Evolutionary conservation across 2,888 invertebrate species (phyloP).

Genomic region (Drosophila helvetica): DNA sequence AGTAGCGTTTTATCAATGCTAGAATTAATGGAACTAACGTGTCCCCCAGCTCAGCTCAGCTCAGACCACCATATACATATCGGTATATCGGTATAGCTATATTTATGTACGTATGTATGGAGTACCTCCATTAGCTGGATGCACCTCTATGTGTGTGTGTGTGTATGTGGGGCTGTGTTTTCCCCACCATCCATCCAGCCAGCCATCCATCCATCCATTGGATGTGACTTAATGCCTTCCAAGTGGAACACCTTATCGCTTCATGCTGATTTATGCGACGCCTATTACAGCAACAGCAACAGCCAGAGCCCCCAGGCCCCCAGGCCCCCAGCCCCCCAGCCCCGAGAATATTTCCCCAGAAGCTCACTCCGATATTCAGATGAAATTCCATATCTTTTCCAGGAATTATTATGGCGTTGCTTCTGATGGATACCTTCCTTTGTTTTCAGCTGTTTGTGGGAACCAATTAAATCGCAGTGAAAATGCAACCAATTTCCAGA

Average conservation of each 20-base stretch:
- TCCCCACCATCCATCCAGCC: slow-evolving; percentile 10
- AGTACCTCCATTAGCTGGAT: slow-evolving; percentile 54
- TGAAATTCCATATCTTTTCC: slow-evolving; percentile 28
- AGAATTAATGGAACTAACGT: slow-evolving; percentile 63
- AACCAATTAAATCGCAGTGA: not conserved
- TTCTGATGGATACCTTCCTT: slow-evolving; percentile 24
- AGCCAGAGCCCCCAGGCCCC: not conserved
- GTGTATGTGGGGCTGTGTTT: slow-evolving; percentile 30
- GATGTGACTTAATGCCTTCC: slow-evolving; percentile 47
- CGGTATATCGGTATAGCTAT: not conserved
- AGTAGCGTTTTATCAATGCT: slow-evolving; percentile 57
- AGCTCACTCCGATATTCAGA: slow-evolving; percentile 29
- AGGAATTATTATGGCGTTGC: slow-evolving; percentile 14
- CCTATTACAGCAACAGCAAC: slow-evolving; percentile 35
- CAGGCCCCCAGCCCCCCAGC: too few relatives aligned
- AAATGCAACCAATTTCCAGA: not conserved
- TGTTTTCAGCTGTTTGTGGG: not conserved
- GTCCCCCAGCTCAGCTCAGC: slow-evolving; percentile 17
- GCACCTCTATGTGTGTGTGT: not conserved
- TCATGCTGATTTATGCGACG: slow-evolving; percentile 72
- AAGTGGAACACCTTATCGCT: slow-evolving; percentile 69
- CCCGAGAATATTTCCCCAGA: slow-evolving; percentile 14
- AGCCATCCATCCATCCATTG: slow-evolving; percentile 17
- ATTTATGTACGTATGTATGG: slow-evolving; percentile 2
- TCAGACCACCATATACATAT: not conserved